phyloP scores from a whole-genome alignment of 1,140 invertebrate genomes.

The Drosophila seguyi region DNA sequence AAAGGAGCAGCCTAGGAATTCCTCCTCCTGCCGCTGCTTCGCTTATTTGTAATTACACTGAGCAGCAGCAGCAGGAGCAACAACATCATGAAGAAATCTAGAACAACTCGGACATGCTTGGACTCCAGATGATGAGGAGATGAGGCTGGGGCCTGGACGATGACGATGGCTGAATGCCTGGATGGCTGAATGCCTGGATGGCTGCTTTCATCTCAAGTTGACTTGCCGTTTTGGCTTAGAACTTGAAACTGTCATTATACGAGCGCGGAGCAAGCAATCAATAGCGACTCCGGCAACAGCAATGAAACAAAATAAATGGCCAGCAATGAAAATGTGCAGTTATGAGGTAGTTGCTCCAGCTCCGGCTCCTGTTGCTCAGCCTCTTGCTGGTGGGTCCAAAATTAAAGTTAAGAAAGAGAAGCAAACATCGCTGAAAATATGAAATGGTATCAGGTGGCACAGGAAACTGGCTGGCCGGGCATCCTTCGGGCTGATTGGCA shows the following conservation, averaged over 20 bases:
- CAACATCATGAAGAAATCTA: conserved; percentile 62
- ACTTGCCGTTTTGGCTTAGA: conserved; percentile 80
- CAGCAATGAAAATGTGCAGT: conserved; percentile 80
- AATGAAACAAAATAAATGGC: conserved; percentile 81
- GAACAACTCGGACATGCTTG: conserved; percentile 80
- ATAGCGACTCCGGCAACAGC: conserved; percentile 54
- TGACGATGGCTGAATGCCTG: conserved; percentile 33
- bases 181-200: too few species aligned
- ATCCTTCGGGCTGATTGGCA: conserved; percentile 68
- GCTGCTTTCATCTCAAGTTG: conserved; percentile 54
- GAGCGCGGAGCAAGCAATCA: conserved; percentile 81
- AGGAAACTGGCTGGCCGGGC: conserved; percentile 38
- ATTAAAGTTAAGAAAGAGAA: conserved; percentile 5
- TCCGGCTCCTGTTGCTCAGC: conserved; percentile 15
- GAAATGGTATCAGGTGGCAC: conserved; percentile 81
- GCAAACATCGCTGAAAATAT: conserved; percentile 36
- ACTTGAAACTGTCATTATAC: conserved; percentile 83
- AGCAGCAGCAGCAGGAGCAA: conserved; percentile 33
- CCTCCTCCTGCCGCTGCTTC: conserved; percentile 37
- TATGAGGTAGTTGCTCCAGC: conserved; percentile 41
- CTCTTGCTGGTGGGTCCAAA: conserved; percentile 35
- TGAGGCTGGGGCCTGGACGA: conserved; percentile 44
- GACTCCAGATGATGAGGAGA: conserved; percentile 71
- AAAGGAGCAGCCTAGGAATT: conserved; percentile 78
- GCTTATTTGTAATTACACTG: conserved; percentile 76